Conservation (phyloP, 2,888 invertebrate species). For the Cryptocephalus primarius region DNA sequence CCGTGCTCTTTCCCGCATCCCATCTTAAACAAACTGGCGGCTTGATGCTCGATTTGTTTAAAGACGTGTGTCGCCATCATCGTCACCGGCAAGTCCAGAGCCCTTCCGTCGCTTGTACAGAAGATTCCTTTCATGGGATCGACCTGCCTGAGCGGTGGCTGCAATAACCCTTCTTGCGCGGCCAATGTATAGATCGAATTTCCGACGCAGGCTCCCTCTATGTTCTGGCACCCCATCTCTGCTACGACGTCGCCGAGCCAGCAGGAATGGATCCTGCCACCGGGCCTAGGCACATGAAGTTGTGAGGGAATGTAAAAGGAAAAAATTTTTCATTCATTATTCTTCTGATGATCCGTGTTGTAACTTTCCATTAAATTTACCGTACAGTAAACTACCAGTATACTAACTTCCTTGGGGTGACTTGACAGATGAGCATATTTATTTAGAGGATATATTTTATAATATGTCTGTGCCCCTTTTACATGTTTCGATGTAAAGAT, state of each 20-base stretch:
- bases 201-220: conserved; percentile 58
- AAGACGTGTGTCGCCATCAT: conserved; percentile 56
- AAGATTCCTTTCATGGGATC: conserved; percentile 46
- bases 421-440: no score
- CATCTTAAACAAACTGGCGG: conserved; percentile 48
- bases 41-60: conserved; percentile 56
- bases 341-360: no score
- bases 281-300: conserved; percentile 43
- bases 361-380: no score
- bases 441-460: no score
- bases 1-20: conserved; percentile 53
- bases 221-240: conserved; percentile 68
- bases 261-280: conserved; percentile 67
- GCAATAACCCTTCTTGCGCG: conserved; percentile 54
- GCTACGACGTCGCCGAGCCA: conserved; percentile 67
- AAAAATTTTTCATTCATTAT: no score
- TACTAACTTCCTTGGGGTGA: no score
- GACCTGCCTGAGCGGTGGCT: conserved; percentile 47
- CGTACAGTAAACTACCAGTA: no score
- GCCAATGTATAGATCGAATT: conserved; percentile 62
- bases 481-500: no score
- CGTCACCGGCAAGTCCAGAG: conserved; percentile 51
- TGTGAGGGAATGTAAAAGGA: no score
- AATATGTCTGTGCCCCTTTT: no score
- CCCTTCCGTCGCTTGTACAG: conserved; percentile 59